Percentiles rank a stretch among this genome's conserved stretches.
phyloP scores from a whole-genome alignment of 2,113 vertebrate genomes.

The Machaerirhynchus nigripectus region DNA sequence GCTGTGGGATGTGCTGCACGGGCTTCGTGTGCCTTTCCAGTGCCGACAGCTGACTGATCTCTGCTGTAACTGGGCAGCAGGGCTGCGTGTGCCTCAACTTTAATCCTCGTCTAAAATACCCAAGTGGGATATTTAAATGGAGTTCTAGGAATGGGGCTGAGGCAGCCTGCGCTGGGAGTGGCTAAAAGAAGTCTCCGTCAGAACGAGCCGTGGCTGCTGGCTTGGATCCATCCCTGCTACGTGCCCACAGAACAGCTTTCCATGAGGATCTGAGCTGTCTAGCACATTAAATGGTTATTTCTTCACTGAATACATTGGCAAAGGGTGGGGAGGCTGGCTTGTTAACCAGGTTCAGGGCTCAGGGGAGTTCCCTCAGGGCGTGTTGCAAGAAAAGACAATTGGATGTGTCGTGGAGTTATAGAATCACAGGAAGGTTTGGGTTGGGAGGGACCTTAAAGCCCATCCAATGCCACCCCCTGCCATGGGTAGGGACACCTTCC shows the following conservation, averaged over 20 bases:
- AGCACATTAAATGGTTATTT: background rate
- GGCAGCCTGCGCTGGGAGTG: background rate
- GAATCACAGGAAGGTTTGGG: background rate
- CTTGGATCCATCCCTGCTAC: background rate
- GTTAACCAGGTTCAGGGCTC: background rate
- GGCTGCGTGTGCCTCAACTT: background rate
- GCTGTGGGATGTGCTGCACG: fast-evolving
- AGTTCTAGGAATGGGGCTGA: background rate
- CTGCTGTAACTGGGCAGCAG: background rate
- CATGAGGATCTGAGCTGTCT: background rate
- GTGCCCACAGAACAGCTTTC: background rate
- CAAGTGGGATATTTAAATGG: background rate
- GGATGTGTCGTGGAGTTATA: background rate
- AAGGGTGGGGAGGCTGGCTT: background rate
- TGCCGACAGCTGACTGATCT: no score
- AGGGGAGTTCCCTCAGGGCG: background rate
- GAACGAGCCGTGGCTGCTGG: background rate
- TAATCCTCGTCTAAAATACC: background rate
- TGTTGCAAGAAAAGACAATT: background rate
- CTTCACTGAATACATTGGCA: background rate
- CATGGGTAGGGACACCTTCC: background rate
- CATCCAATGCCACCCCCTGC: background rate
- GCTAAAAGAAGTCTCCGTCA: background rate
- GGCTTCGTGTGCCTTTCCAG: background rate
- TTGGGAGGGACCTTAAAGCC: background rate